Evolutionary conservation across 2,113 vertebrate genomes (phyloP).

Genomic region (Menidia beryllina): DNA sequence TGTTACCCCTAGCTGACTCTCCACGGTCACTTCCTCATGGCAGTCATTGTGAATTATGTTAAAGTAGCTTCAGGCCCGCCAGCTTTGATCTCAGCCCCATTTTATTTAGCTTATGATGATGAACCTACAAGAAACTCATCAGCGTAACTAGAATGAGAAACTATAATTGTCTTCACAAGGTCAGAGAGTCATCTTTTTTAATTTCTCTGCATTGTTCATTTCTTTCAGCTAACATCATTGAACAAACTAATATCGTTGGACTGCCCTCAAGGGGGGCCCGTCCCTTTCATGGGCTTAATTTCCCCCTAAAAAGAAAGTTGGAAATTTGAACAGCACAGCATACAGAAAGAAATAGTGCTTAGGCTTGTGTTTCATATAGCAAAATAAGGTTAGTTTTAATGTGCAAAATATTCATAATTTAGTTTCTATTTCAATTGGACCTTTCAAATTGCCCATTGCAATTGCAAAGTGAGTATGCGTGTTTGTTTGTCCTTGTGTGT

Average conservation of each 20-base stretch:
- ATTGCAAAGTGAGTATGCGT: too few species aligned
- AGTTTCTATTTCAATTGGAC: background rate
- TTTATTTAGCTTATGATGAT: constrained; percentile 76
- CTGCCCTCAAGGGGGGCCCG: constrained; percentile 37
- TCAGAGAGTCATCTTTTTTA: constrained; percentile 68
- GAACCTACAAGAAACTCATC: constrained; percentile 74
- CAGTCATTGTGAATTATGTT: constrained; percentile 65
- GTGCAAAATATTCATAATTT: background rate
- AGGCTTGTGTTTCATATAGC: background rate
- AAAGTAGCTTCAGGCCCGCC: constrained; percentile 43
- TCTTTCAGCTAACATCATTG: constrained; percentile 67
- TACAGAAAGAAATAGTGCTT: constrained; percentile 11
- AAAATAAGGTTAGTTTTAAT: background rate
- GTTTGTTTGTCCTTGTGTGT: too few species aligned
- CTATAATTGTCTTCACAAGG: constrained; percentile 80
- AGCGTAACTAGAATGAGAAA: constrained; percentile 54
- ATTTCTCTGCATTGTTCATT: constrained; percentile 70
- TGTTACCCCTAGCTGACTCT: constrained; percentile 40
- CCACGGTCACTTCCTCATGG: constrained; percentile 59
- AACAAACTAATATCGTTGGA: constrained; percentile 62
- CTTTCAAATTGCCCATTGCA: too few species aligned
- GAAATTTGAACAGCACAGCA: constrained; percentile 16
- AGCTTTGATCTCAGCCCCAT: constrained; percentile 66
- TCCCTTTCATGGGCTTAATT: constrained; percentile 70
- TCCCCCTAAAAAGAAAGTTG: background rate